Evolutionary conservation across 2,113 vertebrate genomes (phyloP).

Genomic region (Burhinus oedicnemus): DNA sequence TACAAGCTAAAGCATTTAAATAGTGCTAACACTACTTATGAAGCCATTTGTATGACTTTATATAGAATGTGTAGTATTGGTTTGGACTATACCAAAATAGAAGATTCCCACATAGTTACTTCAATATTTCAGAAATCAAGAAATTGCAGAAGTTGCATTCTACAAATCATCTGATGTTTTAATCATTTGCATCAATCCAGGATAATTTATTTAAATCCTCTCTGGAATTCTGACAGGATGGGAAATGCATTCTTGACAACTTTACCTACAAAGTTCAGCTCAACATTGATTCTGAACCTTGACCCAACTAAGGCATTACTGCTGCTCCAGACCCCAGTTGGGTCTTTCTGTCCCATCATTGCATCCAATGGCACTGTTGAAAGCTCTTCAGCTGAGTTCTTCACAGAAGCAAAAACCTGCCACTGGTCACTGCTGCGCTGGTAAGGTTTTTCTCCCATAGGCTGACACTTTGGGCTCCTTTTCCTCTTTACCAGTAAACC

Average conservation of each 20-base stretch:
- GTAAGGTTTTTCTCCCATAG: neutral
- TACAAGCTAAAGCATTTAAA: neutral
- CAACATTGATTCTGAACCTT: neutral
- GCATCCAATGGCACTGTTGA: neutral
- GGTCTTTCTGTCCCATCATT: neutral
- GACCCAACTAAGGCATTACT: neutral
- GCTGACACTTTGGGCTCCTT: neutral
- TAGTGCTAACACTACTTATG: neutral
- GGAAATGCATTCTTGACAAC: neutral
- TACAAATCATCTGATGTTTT: neutral
- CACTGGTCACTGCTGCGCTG: accelerated
- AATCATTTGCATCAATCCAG: neutral
- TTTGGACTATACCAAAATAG: neutral
- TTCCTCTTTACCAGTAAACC: neutral
- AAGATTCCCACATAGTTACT: neutral
- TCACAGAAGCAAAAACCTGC: neutral
- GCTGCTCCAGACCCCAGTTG: neutral
- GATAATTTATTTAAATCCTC: neutral
- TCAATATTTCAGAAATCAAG: neutral
- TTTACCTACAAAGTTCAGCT: neutral
- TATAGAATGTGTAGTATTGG: neutral
- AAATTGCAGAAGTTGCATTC: neutral
- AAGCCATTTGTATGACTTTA: neutral
- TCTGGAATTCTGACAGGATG: neutral
- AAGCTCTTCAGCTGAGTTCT: neutral